Base-by-base conservation (phyloP, 2,888 invertebrate species). In the Drosophila gaucha region DNA sequence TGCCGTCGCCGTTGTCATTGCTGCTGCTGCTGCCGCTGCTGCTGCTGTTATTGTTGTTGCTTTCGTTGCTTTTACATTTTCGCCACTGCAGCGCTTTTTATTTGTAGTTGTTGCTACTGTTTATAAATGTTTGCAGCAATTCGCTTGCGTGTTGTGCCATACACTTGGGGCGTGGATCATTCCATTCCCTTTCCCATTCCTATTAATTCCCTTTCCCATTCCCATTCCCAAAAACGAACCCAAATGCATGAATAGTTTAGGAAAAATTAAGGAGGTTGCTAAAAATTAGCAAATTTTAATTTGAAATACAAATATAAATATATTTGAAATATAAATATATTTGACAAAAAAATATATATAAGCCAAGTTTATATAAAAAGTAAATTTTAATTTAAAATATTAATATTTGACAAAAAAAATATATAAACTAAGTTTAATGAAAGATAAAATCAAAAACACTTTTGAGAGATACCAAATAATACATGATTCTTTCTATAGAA, bases 51-150 rank as follows among this genome's bases (percentile, higher is more conserved):
- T 50, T 54, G 64, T 41, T 56, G 63, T 60, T 60, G 58, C 59
- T 51, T 67, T 79, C 46, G 71, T 56, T 74, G 74, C 64, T 65
- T 78, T 78, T 63, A 85, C 68, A 66, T 85, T 88, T 86, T 88
- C 80, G 86, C 86, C 86, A 79, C 67, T 67, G 66, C 71, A 79
- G 76, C 67, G 72, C 67, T 71, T 62, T 49, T 33, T 33, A 38
- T 33, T 20, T 54, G 49, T 33, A 54, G 26, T 50, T 60, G 51
- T 22, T 57, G 73, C 44, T 54, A 20, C 38, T 33, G 55, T 14
- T 56, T 76, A 44, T 66, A 56, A 49, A 50, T 60, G 65, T 80
- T 68, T 63, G 80, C 64, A 44, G 77, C 63, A 46, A 46, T 56
- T 71, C 51, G 78, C 46, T 87, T 74, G 86, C 80, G 74, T 87